Base-by-base conservation (phyloP, 2,113 vertebrate genomes). In the Erythrolamprus reginae region DNA sequence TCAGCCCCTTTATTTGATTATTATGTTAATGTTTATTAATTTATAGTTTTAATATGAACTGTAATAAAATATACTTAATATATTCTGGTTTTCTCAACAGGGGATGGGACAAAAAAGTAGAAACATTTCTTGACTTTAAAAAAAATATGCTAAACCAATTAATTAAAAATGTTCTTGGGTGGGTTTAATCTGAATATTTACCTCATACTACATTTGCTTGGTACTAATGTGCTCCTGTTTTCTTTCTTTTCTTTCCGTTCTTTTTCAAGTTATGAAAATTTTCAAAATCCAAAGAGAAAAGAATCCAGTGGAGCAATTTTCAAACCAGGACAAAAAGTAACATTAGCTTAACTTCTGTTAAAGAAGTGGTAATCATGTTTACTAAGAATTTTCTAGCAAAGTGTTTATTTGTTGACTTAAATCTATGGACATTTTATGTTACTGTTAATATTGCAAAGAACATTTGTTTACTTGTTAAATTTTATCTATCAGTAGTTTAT, bases 271-370 rank as follows among this genome's bases (percentile, higher is more conserved):
- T 99, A 99, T 90, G 97, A 98, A 93, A 96, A 94, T 84, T 99
- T 99, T 95, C 97, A 97, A 17, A 96, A 97, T 94, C 96, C 95
- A 56, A 97, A 96, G 95, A 98, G 97, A 88, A 98, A 97, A 96
- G 94, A 94, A 94, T 96, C 95, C 92, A 96, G 89, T 87, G 93
- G 93, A 7, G 82, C 95, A 94, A 87, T 93, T 1, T 97, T 98
- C 88, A 98, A 95, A 96, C 97, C 98, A 92, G 98, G 98, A 95
- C 98, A 99, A 86, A 98, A 97, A 97, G 98, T 99, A 0, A 99
- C 99, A 65, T 95, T 99, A 94, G 99, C 99, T 24, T 99, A 97
- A 97, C 86, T 53, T 89, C 70, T 90, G 61, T 3, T 28, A 50
- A 89, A 90, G 28, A 85, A 48, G 28, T 92, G 89, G 19, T 90